These are phyloP conservation scores for Plodia interpunctella DNA, from an alignment of 1,140 invertebrate species.

Conservation along the genomic window DNA sequence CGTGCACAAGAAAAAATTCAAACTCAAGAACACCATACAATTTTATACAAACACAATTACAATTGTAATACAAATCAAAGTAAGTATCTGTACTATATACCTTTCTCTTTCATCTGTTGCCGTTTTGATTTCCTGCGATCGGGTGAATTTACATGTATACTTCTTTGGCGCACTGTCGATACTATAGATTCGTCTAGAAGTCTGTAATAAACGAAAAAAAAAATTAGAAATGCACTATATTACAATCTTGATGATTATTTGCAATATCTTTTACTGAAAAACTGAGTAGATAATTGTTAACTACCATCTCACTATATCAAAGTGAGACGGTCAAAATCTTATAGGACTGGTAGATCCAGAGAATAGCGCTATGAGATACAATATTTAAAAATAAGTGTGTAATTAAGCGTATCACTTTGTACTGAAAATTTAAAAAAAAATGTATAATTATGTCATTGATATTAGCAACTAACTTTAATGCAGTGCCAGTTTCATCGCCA, in stretches of 20 bases:
- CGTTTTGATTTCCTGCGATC: constrained; percentile 61
- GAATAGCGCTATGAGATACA: too few species aligned
- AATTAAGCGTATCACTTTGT: too few species aligned
- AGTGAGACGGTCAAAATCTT: too few species aligned
- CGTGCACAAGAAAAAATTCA: background rate
- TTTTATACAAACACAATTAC: constrained; percentile 2
- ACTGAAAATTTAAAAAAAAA: constrained; percentile 14
- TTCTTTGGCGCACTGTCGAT: constrained; percentile 44
- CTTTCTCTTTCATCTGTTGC: constrained; percentile 56
- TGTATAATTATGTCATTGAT: constrained; percentile 1
- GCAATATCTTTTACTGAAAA: too few species aligned
- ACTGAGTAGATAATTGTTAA: too few species aligned
- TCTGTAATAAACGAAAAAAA: constrained; percentile 32
- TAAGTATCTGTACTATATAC: constrained; percentile 24
- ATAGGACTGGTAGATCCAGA: too few species aligned
- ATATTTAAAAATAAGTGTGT: too few species aligned
- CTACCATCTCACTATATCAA: too few species aligned
- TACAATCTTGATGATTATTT: too few species aligned
- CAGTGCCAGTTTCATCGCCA: constrained; percentile 84
- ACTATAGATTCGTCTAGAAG: constrained; percentile 88
- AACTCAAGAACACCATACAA: background rate
- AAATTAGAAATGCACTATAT: too few species aligned
- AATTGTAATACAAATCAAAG: constrained; percentile 12
- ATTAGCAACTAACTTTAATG: constrained; percentile 73
- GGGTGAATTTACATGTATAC: constrained; percentile 39